Conservation (phyloP, 2,113 vertebrate species). For the Chamaetylas fuelleborni region DNA sequence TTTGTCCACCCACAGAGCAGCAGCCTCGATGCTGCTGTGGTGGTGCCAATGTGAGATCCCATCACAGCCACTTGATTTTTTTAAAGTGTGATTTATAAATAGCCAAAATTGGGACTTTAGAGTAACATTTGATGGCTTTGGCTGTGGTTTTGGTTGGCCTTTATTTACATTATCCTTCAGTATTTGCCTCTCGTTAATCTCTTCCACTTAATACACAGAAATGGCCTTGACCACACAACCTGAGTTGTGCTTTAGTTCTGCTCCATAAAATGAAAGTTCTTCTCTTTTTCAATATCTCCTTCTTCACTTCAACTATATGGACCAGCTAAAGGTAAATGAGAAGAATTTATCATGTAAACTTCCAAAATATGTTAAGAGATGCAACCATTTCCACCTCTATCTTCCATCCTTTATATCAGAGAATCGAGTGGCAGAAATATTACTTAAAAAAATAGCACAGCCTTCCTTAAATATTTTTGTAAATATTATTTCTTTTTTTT, state of each 20-base stretch:
- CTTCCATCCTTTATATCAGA: too few species aligned
- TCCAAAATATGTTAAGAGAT: background rate
- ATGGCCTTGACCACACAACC: background rate
- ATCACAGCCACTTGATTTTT: background rate
- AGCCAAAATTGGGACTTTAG: background rate
- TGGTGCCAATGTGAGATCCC: background rate
- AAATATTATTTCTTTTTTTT: accelerated
- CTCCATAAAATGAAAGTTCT: background rate
- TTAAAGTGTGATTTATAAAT: background rate
- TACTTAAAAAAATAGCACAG: accelerated
- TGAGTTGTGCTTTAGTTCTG: background rate
- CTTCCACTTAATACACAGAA: background rate
- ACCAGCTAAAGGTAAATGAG: background rate
- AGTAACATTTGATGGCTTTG: background rate
- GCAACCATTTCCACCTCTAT: accelerated
- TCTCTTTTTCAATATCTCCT: background rate
- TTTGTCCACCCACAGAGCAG: background rate
- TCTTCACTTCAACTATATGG: background rate
- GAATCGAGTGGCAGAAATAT: accelerated
- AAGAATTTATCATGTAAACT: background rate
- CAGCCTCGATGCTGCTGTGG: background rate
- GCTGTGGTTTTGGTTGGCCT: background rate
- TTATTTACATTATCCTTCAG: background rate
- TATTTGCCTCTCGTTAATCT: background rate
- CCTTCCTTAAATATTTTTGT: background rate